Evolutionary conservation across 2,888 invertebrate genomes (phyloP), one percentile per base, ranked within the genome.

Genomic region (Stictocephala bisonia): DNA sequence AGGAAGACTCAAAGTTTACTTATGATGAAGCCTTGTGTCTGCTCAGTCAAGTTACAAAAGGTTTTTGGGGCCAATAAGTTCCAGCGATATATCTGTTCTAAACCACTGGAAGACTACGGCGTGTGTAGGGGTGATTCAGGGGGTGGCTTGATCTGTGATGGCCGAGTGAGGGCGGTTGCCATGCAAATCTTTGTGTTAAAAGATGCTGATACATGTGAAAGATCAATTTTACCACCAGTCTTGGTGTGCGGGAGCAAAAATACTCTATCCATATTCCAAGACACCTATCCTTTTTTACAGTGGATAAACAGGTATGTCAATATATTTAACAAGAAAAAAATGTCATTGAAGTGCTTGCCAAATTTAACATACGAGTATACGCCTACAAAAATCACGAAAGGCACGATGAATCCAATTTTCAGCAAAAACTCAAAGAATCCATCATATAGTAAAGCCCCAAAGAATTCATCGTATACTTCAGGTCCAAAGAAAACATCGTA

Each of bases 71-170:
- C 2, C 1, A 29, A 27, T n/a, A n/a, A n/a, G n/a, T n/a, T n/a
- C n/a, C n/a, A n/a, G n/a, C 6, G 64, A 18, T 64, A 26, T 27
- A 13, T 64, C 1, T 64, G 64, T 35, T 22, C 27, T 7, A 24
- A 15, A 15, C 64, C 64, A 13, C 24, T 15, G 24, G 6, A 18
- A 27, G 64, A 64, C 27, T 41, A 41, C 18, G 64, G 64, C 26
- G 44, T 64, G 40, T 64, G 64, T n/a, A 24, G 24, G 24, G 41
- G 64, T n/a, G 41, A 64, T 22, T 64, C 64, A 2, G 64, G 64
- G n/a, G 44, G 64, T n/a, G 64, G 64, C 1, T 27, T 64, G 27
- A n/a, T 44, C 24, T 44, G 64, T 26, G 64, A 27, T 24, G 64
- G 64, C 1, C 3, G 11, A 1, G 1, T 64, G 1, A 22, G 44